Evolutionary conservation across 2,888 invertebrate genomes (phyloP).

Genomic region (Amphiduros pacificus): DNA sequence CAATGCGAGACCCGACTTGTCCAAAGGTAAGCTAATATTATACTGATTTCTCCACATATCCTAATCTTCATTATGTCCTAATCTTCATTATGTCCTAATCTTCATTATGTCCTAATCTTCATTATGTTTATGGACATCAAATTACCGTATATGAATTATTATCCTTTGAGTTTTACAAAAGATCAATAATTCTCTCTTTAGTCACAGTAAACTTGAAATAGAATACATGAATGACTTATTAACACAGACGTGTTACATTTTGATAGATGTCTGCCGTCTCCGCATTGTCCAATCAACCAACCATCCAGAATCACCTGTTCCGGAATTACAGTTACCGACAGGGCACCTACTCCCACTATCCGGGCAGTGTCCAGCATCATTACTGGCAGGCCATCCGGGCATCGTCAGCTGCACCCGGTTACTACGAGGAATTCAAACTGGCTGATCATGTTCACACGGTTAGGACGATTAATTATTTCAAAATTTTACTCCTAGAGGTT

Average conservation of each 20-base stretch:
- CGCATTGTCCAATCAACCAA: conserved; percentile 43
- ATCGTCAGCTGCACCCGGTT: conserved; percentile 88
- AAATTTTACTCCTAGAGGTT: too few species aligned
- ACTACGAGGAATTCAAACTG: conserved; percentile 71
- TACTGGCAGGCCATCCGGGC: conserved; percentile 86
- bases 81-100: neutral
- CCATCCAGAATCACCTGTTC: conserved; percentile 66
- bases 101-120: neutral
- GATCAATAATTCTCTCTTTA: too few species aligned
- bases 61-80: neutral
- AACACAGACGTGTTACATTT: too few species aligned
- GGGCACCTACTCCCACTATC: conserved; percentile 62
- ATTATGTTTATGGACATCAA: too few species aligned
- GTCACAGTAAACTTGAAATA: too few species aligned
- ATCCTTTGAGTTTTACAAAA: too few species aligned
- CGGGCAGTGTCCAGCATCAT: conserved; percentile 71
- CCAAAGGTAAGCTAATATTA: conserved; percentile 41
- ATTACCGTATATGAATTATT: too few species aligned
- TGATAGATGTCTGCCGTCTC: conserved; percentile 46
- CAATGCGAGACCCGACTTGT: conserved; percentile 37
- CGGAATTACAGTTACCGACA: conserved; percentile 77
- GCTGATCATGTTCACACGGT: conserved; percentile 52
- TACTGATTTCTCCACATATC: neutral
- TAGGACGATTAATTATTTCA: too few species aligned
- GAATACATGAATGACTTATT: too few species aligned